Evolutionary conservation across 2,888 invertebrate species (phyloP).

Genomic region (Melipona bicolor): DNA sequence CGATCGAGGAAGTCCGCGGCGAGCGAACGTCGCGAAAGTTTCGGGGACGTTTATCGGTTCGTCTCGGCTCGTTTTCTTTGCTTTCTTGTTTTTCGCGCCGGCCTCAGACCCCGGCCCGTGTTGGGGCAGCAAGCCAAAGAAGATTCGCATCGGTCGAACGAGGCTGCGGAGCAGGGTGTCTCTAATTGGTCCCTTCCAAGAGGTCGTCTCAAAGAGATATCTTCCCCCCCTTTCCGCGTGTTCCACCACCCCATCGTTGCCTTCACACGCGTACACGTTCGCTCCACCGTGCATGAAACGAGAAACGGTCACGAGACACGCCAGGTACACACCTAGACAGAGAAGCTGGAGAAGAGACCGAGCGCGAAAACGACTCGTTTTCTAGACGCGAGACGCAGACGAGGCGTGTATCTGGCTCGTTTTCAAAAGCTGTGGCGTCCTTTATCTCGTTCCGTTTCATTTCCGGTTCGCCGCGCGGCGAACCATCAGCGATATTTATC

Average conservation of each 20-base stretch:
- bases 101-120: conserved; percentile 21
- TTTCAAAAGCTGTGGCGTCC: conserved; percentile 38
- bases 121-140: conserved; percentile 58
- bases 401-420: conserved; percentile 53
- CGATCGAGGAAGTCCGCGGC: neutral
- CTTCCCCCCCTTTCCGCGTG: conserved; percentile 47
- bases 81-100: conserved; percentile 46
- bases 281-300: neutral
- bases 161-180: conserved; percentile 69
- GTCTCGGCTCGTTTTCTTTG: conserved; percentile 38
- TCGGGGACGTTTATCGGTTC: conserved; percentile 42
- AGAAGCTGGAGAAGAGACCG: neutral
- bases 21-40: conserved; percentile 22
- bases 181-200: conserved; percentile 79
- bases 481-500: conserved; percentile 40
- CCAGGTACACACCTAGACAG: neutral
- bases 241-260: neutral
- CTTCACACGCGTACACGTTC: neutral
- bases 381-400: conserved; percentile 6
- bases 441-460: conserved; percentile 55
- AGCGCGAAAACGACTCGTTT: neutral
- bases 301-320: neutral
- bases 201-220: conserved; percentile 74
- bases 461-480: conserved; percentile 26
- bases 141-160: conserved; percentile 27